A percentile compares a stretch with the other conserved stretches of the same genome.
These are phyloP conservation scores for Erebia aethiops DNA, from an alignment of 2,888 invertebrate genomes.

Conservation along the genomic window DNA sequence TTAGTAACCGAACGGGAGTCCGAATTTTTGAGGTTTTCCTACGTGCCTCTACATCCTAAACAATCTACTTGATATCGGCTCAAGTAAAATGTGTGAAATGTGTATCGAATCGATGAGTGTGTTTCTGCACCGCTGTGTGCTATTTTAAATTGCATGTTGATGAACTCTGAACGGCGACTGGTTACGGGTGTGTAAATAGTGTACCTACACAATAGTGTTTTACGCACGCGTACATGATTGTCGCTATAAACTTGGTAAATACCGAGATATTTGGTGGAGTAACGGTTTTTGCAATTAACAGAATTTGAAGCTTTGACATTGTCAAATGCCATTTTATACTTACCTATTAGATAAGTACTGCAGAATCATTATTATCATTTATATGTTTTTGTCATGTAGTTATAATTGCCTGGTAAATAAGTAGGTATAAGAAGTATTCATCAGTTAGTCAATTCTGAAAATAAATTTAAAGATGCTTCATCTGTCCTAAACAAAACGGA, in stretches of 20 bases:
- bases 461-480: too few species aligned
- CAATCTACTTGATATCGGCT: not conserved
- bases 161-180: conserved; percentile 33
- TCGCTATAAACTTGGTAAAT: conserved; percentile 4
- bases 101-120: conserved; percentile 8
- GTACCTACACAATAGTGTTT: conserved; percentile 24
- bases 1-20: not conserved
- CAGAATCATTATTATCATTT: not conserved
- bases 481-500: too few species aligned
- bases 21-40: not conserved
- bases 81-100: conserved; percentile 3
- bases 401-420: too few species aligned
- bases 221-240: conserved; percentile 28
- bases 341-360: too few species aligned
- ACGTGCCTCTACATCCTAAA: not conserved
- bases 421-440: too few species aligned
- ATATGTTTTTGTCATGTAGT: too few species aligned
- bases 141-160: conserved; percentile 27
- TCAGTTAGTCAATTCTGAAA: too few species aligned
- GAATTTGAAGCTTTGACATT: too few species aligned
- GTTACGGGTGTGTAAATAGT: conserved; percentile 27
- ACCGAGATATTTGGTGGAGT: not conserved
- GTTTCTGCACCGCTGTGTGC: not conserved
- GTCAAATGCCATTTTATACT: too few species aligned
- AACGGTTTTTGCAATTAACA: not conserved